phyloP scores from a whole-genome alignment of 2,888 invertebrate species.

The Zygothrica quintamaculata region DNA sequence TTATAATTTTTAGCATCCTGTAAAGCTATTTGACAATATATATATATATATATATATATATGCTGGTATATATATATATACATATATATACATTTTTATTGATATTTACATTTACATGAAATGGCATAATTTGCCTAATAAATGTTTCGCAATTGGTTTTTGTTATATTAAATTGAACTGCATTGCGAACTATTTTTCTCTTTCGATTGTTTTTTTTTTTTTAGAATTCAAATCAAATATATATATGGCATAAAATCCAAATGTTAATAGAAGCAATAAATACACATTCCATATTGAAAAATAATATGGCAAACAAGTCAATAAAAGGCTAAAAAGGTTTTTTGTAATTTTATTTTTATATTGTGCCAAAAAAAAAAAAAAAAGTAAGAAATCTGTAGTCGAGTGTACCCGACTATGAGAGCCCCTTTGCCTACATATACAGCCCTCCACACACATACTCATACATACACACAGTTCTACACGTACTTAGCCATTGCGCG shows the following conservation, averaged over 20 bases:
- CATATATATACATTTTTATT: background rate
- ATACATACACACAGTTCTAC: too few species aligned
- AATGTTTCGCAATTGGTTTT: conserved; percentile 15
- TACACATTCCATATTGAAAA: background rate
- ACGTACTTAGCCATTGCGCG: too few species aligned
- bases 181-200: conserved; percentile 6
- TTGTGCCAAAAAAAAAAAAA: too few species aligned
- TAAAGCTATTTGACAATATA: background rate
- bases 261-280: conserved; percentile 20
- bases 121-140: conserved; percentile 3
- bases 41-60: too few species aligned
- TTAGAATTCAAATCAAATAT: conserved; percentile 39
- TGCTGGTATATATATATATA: conserved; percentile 20
- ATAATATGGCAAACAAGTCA: background rate
- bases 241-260: conserved; percentile 24
- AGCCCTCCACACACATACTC: too few species aligned
- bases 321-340: too few species aligned
- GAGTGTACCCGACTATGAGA: too few species aligned
- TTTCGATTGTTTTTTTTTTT: conserved; percentile 11
- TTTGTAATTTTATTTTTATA: too few species aligned
- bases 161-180: conserved; percentile 10
- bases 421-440: too few species aligned
- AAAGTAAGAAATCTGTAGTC: too few species aligned
- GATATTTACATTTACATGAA: conserved; percentile 26
- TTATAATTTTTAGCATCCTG: background rate